Base-by-base conservation (phyloP, 2,113 vertebrate genomes). In the Oophaga pumilio region DNA sequence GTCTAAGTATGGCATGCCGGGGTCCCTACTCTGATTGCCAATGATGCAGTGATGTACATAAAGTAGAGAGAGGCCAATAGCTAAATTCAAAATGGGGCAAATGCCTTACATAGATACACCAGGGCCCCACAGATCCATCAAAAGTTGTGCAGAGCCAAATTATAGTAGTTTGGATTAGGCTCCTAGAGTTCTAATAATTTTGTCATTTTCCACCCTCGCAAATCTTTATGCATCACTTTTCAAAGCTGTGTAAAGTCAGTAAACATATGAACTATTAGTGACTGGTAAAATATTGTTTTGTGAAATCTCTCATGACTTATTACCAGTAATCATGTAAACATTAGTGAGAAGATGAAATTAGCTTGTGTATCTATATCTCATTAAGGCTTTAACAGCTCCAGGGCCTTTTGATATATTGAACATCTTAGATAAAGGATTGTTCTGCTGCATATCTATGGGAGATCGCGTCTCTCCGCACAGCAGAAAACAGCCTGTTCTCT, bases 331-430 rank as follows among this genome's bases (percentile, higher is more conserved):
- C 26, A 33, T 62, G 18, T 1, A 60, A 57, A 17, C 57, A 80
- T 80, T 62, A 33, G 17, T 13, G 17, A 43, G 15, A 60, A 80
- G 28, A 60, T 18, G 26, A 60, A 56, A 62, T 24, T 80, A 4
- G 15, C 43, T 62, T 43, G 1, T 33, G 17, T 33, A 20, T 33
- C 24, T 43, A 62, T 80, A 28, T 60, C 26, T 24, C 24, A 80
- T 80, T 76, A 76, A 9, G 43, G 10, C 17, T 26, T 60, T 59
- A 60, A 6, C 28, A 17, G 2, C 20, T 8, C 56, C 78, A 62
- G 26, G 26, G 56, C 10, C 56, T 80, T 53, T 20, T 80, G 77
- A 80, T 80, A 62, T 80, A 62, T 60, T 33, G 15, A 79, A 79
- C 15, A 79, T 79, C 24, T 26, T 8, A 57, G 26, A 80, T 60